A percentile compares a stretch with the other conserved stretches of the same genome.
Conservation (phyloP, 2,888 invertebrate genomes). For the Pycnomerus fuliginosus region DNA sequence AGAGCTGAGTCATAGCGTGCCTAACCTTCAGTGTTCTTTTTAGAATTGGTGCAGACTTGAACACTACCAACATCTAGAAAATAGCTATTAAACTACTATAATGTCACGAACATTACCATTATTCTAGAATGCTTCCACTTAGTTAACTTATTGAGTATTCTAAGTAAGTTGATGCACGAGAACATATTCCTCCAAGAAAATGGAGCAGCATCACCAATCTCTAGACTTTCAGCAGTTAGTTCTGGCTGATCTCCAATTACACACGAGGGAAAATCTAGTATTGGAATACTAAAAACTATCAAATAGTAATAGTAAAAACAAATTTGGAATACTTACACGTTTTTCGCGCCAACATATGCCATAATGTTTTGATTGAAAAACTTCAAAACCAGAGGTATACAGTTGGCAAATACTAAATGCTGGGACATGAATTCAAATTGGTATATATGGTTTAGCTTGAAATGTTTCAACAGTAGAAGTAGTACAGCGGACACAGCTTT, state of each 20-base stretch:
- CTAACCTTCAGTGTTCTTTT: conserved; percentile 94
- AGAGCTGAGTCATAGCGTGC: conserved; percentile 96
- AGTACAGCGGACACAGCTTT: conserved; percentile 93
- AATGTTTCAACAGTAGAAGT: conserved; percentile 91
- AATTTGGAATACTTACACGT: conserved; percentile 59
- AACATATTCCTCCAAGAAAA: conserved; percentile 99
- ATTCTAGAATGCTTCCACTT: conserved; percentile 99
- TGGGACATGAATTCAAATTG: conserved; percentile 99
- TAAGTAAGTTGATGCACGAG: conserved; percentile 93
- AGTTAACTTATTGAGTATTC: conserved; percentile 96
- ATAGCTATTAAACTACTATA: neutral
- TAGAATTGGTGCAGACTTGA: conserved; percentile 98
- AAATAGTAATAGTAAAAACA: no score
- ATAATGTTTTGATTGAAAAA: conserved; percentile 98
- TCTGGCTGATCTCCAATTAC: conserved; percentile 95
- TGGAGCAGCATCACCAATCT: conserved; percentile 78
- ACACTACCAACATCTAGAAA: conserved; percentile 68
- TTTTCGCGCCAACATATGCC: conserved; percentile 92
- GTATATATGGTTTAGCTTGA: conserved; percentile 95
- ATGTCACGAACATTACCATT: conserved; percentile 60
- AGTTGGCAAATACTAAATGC: conserved; percentile 98
- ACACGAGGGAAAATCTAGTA: conserved; percentile 93
- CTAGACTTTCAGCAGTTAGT: conserved; percentile 86
- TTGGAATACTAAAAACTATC: conserved; percentile 68
- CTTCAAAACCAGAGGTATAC: conserved; percentile 95